These are phyloP conservation scores for Cyclopterus lumpus DNA, from an alignment of 2,797 vertebrate species.

Conservation along the genomic window DNA sequence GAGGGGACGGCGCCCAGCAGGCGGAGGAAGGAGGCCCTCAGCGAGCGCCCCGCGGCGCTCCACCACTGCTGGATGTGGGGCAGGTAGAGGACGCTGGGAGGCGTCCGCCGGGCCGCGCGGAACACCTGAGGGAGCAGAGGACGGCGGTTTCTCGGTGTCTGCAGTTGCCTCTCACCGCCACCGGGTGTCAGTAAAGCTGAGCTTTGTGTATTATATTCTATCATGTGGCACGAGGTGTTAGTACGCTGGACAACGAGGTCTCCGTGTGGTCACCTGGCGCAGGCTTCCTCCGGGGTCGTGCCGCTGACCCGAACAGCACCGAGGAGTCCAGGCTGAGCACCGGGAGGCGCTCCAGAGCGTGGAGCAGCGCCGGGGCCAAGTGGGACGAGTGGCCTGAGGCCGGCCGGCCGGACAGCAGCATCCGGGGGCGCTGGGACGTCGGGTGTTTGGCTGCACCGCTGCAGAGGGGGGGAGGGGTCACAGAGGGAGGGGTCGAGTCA, in stretches of 20 bases:
- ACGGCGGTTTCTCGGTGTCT: no score
- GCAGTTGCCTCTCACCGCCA: neutral
- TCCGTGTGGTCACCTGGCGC: slow-evolving; percentile 89
- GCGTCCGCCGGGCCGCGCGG: slow-evolving; percentile 88
- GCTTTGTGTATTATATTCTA: neutral
- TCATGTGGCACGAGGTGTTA: no score
- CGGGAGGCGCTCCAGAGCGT: slow-evolving; percentile 89
- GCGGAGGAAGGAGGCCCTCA: slow-evolving; percentile 89
- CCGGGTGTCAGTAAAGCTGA: neutral
- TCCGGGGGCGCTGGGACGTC: slow-evolving; percentile 88
- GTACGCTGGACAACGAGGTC: no score
- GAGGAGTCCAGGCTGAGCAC: slow-evolving; percentile 89
- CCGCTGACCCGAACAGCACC: slow-evolving; percentile 84
- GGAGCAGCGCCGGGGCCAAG: slow-evolving; percentile 90
- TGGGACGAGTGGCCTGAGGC: slow-evolving; percentile 90
- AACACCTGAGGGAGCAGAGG: slow-evolving; percentile 35
- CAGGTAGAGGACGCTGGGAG: slow-evolving; percentile 91
- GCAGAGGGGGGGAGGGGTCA: no score
- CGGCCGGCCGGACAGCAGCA: slow-evolving; percentile 86
- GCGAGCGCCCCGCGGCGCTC: slow-evolving; percentile 85
- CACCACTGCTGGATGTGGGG: slow-evolving; percentile 92
- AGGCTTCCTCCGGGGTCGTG: slow-evolving; percentile 89
- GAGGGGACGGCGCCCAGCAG: slow-evolving; percentile 89
- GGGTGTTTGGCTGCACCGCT: slow-evolving; percentile 88
- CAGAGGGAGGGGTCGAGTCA: no score